Conservation (phyloP, 2,113 vertebrate genomes). For the Paraplagusia blochii region DNA sequence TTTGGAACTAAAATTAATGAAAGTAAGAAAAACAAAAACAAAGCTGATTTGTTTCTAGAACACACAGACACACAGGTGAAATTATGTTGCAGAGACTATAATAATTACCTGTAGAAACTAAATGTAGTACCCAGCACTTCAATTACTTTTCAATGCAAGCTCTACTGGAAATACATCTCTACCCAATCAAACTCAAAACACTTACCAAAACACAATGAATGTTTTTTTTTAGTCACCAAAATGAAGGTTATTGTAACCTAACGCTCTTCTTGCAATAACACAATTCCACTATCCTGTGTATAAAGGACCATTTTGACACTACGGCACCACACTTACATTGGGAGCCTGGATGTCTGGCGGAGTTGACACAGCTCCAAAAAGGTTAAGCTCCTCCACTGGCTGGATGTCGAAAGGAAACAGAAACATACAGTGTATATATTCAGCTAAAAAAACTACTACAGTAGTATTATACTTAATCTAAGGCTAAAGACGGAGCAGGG, state of each 20-base stretch:
- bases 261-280: too few species aligned
- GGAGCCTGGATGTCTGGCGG: conserved; percentile 87
- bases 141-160: too few species aligned
- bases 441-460: conserved; percentile 4
- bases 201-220: too few species aligned
- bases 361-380: conserved; percentile 97
- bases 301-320: conserved; percentile 8
- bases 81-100: conserved; percentile 13
- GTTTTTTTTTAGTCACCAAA: too few species aligned
- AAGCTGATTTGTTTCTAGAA: conserved; percentile 32
- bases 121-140: too few species aligned
- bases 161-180: too few species aligned
- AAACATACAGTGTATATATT: conserved; percentile 29
- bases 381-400: conserved; percentile 86
- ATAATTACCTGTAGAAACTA: too few species aligned
- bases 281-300: conserved; percentile 5
- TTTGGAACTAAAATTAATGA: neutral
- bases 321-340: conserved; percentile 79
- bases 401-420: conserved; percentile 62
- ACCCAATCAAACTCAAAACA: too few species aligned
- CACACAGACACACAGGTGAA: conserved; percentile 3
- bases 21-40: neutral
- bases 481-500: neutral
- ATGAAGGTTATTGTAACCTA: too few species aligned
- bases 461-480: neutral